phyloP scores from a whole-genome alignment of 2,888 invertebrate genomes.

The Crossocerus cetratus region DNA sequence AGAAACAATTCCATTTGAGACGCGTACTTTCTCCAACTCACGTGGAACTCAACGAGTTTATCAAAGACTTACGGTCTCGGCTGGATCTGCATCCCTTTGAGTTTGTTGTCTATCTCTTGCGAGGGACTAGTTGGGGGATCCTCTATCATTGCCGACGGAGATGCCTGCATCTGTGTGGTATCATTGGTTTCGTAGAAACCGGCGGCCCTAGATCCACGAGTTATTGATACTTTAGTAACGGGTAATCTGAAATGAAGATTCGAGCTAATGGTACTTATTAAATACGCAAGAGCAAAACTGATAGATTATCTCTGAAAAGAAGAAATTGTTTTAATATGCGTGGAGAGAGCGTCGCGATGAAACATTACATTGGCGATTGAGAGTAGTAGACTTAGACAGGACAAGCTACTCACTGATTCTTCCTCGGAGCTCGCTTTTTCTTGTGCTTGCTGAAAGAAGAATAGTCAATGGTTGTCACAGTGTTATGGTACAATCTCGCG shows the following conservation, averaged over 20 bases:
- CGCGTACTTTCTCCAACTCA: background rate
- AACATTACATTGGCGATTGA: background rate
- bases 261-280: conserved; percentile 22
- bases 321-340: background rate
- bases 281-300: conserved; percentile 11
- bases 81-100: conserved; percentile 72
- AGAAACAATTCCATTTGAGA: conserved; percentile 4
- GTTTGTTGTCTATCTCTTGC: conserved; percentile 70
- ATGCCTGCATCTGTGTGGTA: conserved; percentile 61
- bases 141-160: conserved; percentile 66
- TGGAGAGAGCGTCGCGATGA: background rate
- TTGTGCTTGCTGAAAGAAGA: conserved; percentile 74
- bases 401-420: conserved; percentile 69
- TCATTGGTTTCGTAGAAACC: conserved; percentile 68
- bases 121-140: conserved; percentile 69
- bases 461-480: conserved; percentile 45
- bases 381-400: background rate
- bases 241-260: conserved; percentile 61
- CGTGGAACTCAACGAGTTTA: background rate
- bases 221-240: conserved; percentile 63
- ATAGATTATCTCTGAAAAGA: background rate
- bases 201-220: conserved; percentile 60
- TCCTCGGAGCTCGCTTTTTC: conserved; percentile 72
- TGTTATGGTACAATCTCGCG: conserved; percentile 23
- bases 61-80: conserved; percentile 65